Conservation (phyloP, 2,888 invertebrate species). For the Belgica antarctica region DNA sequence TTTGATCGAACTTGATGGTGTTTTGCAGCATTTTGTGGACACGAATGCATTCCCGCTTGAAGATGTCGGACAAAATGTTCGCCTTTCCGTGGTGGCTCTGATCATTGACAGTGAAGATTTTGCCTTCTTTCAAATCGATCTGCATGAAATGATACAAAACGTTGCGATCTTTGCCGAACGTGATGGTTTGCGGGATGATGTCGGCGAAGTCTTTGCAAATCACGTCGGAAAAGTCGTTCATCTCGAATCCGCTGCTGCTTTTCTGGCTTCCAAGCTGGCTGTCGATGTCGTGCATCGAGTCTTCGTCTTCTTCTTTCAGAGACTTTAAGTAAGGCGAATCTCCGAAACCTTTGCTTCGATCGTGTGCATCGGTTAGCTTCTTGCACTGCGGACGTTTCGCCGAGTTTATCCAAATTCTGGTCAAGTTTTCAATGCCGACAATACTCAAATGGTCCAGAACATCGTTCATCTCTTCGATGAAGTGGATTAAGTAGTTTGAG, state of each 20-base stretch:
- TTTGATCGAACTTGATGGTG: conserved; percentile 57
- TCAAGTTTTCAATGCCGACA: conserved; percentile 70
- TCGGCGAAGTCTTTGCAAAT: conserved; percentile 69
- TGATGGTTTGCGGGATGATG: conserved; percentile 57
- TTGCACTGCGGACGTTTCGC: conserved; percentile 63
- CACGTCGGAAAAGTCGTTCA: conserved; percentile 70
- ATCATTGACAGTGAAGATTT: conserved; percentile 60
- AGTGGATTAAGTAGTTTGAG: conserved; percentile 36
- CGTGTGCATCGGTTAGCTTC: neutral
- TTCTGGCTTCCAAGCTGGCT: conserved; percentile 64
- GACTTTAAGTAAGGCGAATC: neutral
- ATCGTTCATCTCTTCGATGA: conserved; percentile 83
- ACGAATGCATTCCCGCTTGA: conserved; percentile 66
- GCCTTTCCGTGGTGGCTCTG: neutral
- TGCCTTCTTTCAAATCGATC: conserved; percentile 68
- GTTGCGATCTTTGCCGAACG: conserved; percentile 10
- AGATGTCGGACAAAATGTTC: conserved; percentile 65
- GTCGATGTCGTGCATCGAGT: conserved; percentile 76
- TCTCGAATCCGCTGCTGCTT: conserved; percentile 64
- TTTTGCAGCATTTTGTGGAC: conserved; percentile 73
- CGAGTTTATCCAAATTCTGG: conserved; percentile 66
- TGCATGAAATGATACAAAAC: conserved; percentile 61
- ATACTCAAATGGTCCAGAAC: conserved; percentile 75
- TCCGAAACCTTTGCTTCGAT: neutral
- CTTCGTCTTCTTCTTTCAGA: conserved; percentile 57